These are phyloP conservation scores for Folsomia candida DNA, from an alignment of 2,888 invertebrate genomes.

Conservation along the genomic window DNA sequence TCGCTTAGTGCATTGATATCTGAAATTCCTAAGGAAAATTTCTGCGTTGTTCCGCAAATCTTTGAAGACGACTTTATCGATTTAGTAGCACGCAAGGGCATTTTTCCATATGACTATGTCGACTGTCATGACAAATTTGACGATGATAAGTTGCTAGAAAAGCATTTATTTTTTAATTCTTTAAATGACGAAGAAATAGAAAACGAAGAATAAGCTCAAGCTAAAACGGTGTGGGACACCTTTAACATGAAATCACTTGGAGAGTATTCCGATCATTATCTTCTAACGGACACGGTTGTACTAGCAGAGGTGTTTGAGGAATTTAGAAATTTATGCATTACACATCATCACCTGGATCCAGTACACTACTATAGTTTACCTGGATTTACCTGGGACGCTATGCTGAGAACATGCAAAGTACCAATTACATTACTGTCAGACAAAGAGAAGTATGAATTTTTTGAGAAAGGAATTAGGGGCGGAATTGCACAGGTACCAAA, in stretches of 20 bases:
- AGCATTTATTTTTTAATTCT: slow-evolving; percentile 14
- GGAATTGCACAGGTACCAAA: slow-evolving; percentile 29
- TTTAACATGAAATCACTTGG: slow-evolving; percentile 44
- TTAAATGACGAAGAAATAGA: slow-evolving; percentile 24
- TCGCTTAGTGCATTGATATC: slow-evolving; percentile 15
- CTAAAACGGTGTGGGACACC: slow-evolving; percentile 41
- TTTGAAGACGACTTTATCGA: background rate
- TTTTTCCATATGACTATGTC: slow-evolving; percentile 31
- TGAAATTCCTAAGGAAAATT: slow-evolving; percentile 7
- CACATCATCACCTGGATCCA: slow-evolving; percentile 48
- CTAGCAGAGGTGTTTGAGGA: slow-evolving; percentile 50
- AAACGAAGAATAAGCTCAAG: slow-evolving; percentile 44
- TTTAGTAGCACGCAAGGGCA: slow-evolving; percentile 28
- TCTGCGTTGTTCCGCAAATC: background rate
- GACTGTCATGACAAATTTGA: slow-evolving; percentile 16
- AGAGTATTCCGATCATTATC: slow-evolving; percentile 49
- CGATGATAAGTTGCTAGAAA: slow-evolving; percentile 12
- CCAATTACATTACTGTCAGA: slow-evolving; percentile 16
- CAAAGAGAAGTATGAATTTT: background rate
- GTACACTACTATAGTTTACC: slow-evolving; percentile 43
- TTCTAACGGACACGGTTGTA: slow-evolving; percentile 39
- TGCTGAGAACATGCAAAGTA: slow-evolving; percentile 1
- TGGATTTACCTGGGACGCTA: slow-evolving; percentile 33
- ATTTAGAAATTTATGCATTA: slow-evolving; percentile 44
- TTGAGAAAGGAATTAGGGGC: slow-evolving; percentile 25